Base-by-base conservation (phyloP, 1,140 invertebrate genomes). In the Trichonephila inaurata region DNA sequence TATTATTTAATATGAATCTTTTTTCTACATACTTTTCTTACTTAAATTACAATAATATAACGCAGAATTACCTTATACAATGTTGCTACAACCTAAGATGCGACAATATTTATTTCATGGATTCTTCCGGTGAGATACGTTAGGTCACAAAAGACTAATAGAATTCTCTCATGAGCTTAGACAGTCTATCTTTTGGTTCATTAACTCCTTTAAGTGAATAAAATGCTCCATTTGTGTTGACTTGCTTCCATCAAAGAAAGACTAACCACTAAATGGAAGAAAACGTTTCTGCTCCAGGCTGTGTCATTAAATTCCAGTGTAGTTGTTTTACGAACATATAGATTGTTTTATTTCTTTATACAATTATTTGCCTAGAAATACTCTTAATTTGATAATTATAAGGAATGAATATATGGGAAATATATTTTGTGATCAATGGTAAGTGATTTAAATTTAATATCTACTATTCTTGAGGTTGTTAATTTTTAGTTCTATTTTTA, bases 151-250 rank as follows among this genome's bases (percentile, higher is more conserved):
- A 24, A 14, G 24, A 24, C 66, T 72, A n/a, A 72, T 24, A 24
- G 69, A 72, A 72, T 28, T 28, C 69, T 21, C 19, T 51, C 82
- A 16, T 51, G 82, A 18, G 51, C 64, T 66, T 14, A 66, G 64
- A 66, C n/a, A 2, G 82, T 28, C 24, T 72, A 16, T 33, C 69
- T 28, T 33, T 1, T 24, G 69, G n/a, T 72, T 72, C 69, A 72
- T 72, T 72, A 72, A 72, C 24, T 24, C 28, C 69, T 72, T 72
- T 72, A 72, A 72, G 69, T 72, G 69, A 72, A 72, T 72, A 33
- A 72, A 72, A 72, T 72, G 69, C 69, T 72, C 69, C 24, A 72
- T 72, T 72, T 72, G 28, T 72, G 69, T 33, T 72, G 24, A 72
- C 24, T 72, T 16, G 12, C 69, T 16, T 72, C 69, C 69, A 72